Conservation (phyloP, 2,797 vertebrate genomes). For the Artibeus lituratus region DNA sequence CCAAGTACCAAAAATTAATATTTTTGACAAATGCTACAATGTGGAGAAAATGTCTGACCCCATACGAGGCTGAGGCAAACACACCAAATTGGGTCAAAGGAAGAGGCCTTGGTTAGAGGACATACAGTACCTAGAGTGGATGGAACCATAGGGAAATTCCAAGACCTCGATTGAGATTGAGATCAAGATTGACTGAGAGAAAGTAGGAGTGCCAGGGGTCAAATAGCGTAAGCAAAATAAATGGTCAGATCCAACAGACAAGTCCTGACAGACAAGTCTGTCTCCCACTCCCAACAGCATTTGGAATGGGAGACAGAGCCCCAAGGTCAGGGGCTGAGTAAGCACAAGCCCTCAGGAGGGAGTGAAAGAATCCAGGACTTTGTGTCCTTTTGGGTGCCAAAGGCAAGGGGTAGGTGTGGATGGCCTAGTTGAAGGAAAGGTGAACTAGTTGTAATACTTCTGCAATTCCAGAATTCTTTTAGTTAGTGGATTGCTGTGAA, state of each 20-base stretch:
- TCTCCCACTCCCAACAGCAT: too few relatives aligned
- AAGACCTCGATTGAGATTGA: not conserved
- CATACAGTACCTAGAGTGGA: not conserved
- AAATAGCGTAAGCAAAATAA: not conserved
- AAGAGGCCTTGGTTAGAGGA: not conserved
- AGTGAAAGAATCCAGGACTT: not conserved
- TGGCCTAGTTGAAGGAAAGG: slow-evolving; percentile 6
- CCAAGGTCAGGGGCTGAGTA: not conserved
- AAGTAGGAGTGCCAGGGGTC: not conserved
- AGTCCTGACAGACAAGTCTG: too few relatives aligned
- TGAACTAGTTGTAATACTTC: not conserved
- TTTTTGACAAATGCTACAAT: not conserved
- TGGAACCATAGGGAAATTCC: not conserved
- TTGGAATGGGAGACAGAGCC: not conserved
- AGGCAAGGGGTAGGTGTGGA: not conserved
- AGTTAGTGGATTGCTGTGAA: not conserved
- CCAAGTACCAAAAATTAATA: not conserved
- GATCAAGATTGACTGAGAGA: not conserved
- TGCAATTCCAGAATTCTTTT: not conserved
- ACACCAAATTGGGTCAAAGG: not conserved
- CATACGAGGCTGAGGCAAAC: not conserved
- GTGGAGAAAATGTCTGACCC: not conserved
- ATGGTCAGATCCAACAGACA: not conserved
- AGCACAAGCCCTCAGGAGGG: not conserved
- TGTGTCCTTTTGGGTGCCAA: not conserved